A percentile compares a stretch with the other conserved stretches of the same genome.
phyloP scores from a whole-genome alignment of 1,140 invertebrate genomes.

The Macrostomum lignano region DNA sequence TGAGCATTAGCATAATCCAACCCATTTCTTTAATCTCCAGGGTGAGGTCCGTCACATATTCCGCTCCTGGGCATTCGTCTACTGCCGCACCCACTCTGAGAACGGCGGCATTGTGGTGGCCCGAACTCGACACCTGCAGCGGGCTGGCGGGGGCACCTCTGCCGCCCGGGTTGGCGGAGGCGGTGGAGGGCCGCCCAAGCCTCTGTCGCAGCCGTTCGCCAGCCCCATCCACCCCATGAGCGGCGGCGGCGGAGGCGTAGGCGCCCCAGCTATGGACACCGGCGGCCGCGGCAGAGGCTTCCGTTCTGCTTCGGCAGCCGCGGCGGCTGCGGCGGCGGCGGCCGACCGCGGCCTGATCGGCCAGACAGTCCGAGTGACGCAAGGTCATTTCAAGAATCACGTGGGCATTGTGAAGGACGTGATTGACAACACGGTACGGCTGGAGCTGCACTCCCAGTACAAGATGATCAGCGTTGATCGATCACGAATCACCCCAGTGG shows the following conservation, averaged over 20 bases:
- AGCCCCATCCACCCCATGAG: conserved; percentile 7
- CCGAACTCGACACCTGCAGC: conserved; percentile 58
- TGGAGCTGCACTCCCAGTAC: conserved; percentile 73
- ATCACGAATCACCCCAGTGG: conserved; percentile 29
- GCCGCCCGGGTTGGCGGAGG: conserved; percentile 7
- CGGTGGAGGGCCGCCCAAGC: too few species aligned
- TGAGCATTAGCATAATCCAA: too few species aligned
- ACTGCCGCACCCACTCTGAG: conserved; percentile 64
- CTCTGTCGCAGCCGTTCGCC: conserved; percentile 7
- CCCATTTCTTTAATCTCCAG: too few species aligned
- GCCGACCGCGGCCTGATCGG: neutral
- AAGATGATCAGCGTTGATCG: conserved; percentile 77
- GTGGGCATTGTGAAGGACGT: conserved; percentile 36
- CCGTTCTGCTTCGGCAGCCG: neutral
- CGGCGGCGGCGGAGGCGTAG: neutral
- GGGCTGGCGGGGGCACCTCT: conserved; percentile 52
- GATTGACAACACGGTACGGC: conserved; percentile 73
- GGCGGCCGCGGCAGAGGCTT: neutral
- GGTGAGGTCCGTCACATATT: conserved; percentile 88
- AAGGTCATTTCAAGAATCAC: neutral
- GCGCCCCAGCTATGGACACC: neutral
- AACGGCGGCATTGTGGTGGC: conserved; percentile 93
- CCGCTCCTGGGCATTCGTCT: conserved; percentile 64
- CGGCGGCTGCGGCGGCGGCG: neutral
- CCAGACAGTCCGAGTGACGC: neutral